Base-by-base conservation (phyloP, 37 sponge, comb jelly and placozoan species). In the Spongilla lacustris region DNA sequence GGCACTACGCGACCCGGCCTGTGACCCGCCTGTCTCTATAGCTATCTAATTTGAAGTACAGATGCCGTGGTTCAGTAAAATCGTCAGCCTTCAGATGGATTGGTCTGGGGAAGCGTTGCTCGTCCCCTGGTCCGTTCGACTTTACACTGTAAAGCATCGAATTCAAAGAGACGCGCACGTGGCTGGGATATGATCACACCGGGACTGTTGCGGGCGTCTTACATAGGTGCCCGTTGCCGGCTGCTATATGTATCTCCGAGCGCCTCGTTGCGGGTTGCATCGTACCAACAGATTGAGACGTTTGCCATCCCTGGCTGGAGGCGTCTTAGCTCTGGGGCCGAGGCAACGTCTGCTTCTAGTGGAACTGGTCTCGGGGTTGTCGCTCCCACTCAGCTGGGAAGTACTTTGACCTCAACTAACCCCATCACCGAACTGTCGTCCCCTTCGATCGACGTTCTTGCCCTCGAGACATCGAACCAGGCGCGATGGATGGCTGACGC, bases 401-500 rank as follows among this genome's bases (percentile, higher is more conserved):
- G 6, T 6, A 14, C 58, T 17, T 13, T 17, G 19, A 1, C 58
- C 58, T 19, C 58, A 8, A 6, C 11, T 17, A 58, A 41, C 41
- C 41, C 58, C 58, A 17, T 17, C 21, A 17, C 58, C 58, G 58
- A 58, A 58, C 58, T 14, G 4, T 8, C 58, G 1, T 17, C 58
- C 11, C 19, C 58, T 17, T 58, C 21, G 58, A 1, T 17, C 14
- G 58, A 58, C 58, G 46, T 46, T 46, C 58, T 58, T 58, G 67
- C 75, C 0, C 41, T 86, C 25, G 85, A 88, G 37, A 85, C 82
- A 0, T 92, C 92, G 17, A 30, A 88, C 23, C 71, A 68, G 1
- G 88, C 76, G 22, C 30, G 37, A 19, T 92, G 92, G 92, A 48
- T 31, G 37, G 23, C 36, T 6, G 84, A 83, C 73, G 73, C 84